Base-by-base conservation (phyloP, 2,113 vertebrate species). In the Oncorhynchus tshawytscha region DNA sequence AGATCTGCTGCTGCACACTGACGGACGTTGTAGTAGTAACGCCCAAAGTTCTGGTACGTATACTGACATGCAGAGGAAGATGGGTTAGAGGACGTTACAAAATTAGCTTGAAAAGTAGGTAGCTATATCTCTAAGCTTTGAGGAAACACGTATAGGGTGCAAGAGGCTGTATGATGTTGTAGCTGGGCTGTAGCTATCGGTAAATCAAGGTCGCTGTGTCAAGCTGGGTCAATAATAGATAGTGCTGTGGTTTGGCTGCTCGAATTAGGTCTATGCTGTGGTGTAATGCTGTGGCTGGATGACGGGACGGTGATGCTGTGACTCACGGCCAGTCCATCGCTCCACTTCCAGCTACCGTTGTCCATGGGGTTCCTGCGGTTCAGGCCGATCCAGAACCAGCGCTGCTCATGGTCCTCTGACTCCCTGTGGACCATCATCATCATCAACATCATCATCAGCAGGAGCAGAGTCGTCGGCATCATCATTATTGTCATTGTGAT, bases 301-400 rank as follows among this genome's bases (percentile, higher is more conserved):
- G 66, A 39, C 39, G 9, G 8, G 13, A 67, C 60, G 34, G 75
- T 62, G 16, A 62, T 22, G 18, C 18, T n/a, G 4, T 8, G 0
- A 92, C 96, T 95, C 87, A 99, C 98, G 89, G 95, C 94, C 1
- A 95, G 82, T 16, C 97, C 97, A 0, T 99, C 98, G 0, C 97
- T 99, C 98, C 98, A 99, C 71, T 85, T 92, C 98, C 98, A 99
- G 87, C 95, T 96, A 81, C 92, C 92, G 27, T 94, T 94, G 3
- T 89, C 93, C 25, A 86, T 22, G 0, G 97, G 96, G 85, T 98
- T 95, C 62, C 96, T 93, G 3, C 97, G 93, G 87, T 97, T 97
- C 74, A 99, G 91, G 22, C 98, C 98, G 0, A 99, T 96, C 98
- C 98, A 99, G 83, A 99, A 95, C 97, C 96, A 98, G 82, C 96